Base-by-base conservation (phyloP, 2,797 vertebrate species). In the Chaetophractus vellerosus region DNA sequence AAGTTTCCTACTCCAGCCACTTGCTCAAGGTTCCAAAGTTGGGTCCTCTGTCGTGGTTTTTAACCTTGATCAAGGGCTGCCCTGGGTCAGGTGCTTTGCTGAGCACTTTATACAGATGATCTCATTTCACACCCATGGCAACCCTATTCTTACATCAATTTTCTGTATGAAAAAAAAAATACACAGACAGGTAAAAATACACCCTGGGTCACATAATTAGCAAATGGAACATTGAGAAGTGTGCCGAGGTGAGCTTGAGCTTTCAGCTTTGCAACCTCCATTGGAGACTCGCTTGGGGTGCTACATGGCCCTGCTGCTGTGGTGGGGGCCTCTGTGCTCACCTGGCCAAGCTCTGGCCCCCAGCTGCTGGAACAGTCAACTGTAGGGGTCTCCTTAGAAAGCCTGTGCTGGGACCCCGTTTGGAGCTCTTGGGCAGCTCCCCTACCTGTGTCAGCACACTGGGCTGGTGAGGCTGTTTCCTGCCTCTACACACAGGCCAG, bases 41-140 rank as follows among this genome's bases (percentile, higher is more conserved):
- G 75, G 41, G 15, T 52, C 10, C 52, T 18, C 6, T 52, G 52
- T 52, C 6, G 21, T 16, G 48, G 21, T n/a, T 57, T 38, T 21
- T 12, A 41, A 36, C 5, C 0, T 8, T 6, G 4, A 19, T 18
- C 0, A 0, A 5, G n/a, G 23, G 61, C 9, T 38, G 5, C 7
- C 45, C 15, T 41, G 21, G 21, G 31, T 21, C 23, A 0, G 18
- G 18, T 24, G 14, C 33, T 23, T 82, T 16, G 2, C 24, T 38
- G 36, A 84, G 19, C 11, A 31, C 7, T 68, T 15, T 8, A 12
- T 28, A n/a, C 0, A 1, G 9, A 7, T 14, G 9, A 28, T 48
- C 57, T 68, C 64, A 57, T 71, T 57, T 57, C 8, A 31, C 0
- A 19, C 10, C 63, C 23, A 26, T 0, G 11, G 21, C 21, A 63